Evolutionary conservation across 2,888 invertebrate genomes (phyloP).

Genomic region (Cryptocephalus moraei): DNA sequence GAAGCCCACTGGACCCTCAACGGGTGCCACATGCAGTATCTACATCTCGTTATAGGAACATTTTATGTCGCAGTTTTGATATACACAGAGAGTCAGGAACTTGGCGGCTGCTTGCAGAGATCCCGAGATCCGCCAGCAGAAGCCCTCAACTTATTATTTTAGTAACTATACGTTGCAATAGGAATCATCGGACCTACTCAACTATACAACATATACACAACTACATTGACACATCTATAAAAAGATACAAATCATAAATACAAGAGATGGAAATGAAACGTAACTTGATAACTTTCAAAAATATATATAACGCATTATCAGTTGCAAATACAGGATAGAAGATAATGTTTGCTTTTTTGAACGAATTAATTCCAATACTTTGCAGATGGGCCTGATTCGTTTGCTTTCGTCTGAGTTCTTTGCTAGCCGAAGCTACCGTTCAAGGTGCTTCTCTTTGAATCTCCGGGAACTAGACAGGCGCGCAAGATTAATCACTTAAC

Average conservation of each 20-base stretch:
- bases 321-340: slow-evolving; percentile 31
- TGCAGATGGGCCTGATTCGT: background rate
- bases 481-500: too few species aligned
- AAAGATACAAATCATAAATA: slow-evolving; percentile 1
- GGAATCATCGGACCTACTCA: slow-evolving; percentile 40
- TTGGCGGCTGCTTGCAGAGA: slow-evolving; percentile 14
- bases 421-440: slow-evolving; percentile 10
- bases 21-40: slow-evolving; percentile 39
- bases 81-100: slow-evolving; percentile 36
- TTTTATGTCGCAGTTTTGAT: slow-evolving; percentile 36
- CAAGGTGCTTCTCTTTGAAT: background rate
- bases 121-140: slow-evolving; percentile 15
- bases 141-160: slow-evolving; percentile 19
- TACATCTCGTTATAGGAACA: slow-evolving; percentile 40
- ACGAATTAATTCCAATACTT: too few species aligned
- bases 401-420: slow-evolving; percentile 14
- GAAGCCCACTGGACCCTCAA: slow-evolving; percentile 30
- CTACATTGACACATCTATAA: slow-evolving; percentile 37
- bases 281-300: slow-evolving; percentile 36
- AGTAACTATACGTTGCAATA: slow-evolving; percentile 44
- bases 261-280: slow-evolving; percentile 9
- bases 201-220: slow-evolving; percentile 37
- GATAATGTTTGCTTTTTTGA: too few species aligned
- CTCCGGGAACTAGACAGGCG: slow-evolving; percentile 1
- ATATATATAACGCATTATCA: slow-evolving; percentile 30